phyloP scores from a whole-genome alignment of 2,888 invertebrate genomes.

The Pimpla rufipes region DNA sequence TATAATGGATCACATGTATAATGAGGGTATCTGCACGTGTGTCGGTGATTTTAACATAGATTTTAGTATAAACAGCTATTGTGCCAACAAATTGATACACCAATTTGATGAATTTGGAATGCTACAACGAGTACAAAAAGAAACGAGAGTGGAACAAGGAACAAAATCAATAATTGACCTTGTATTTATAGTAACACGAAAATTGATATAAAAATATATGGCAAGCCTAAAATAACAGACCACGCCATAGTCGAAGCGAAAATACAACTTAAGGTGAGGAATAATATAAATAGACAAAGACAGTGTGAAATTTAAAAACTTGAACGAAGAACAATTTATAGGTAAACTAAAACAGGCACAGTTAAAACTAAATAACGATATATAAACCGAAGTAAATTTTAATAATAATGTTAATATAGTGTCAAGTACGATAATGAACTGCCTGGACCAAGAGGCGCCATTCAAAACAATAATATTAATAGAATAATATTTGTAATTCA shows the following conservation, averaged over 20 bases:
- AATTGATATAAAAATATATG: not conserved
- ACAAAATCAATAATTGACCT: slow-evolving; percentile 48
- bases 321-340: too few relatives aligned
- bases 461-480: too few relatives aligned
- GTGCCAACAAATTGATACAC: too few relatives aligned
- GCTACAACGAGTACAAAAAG: too few relatives aligned
- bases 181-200: slow-evolving; percentile 46
- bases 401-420: too few relatives aligned
- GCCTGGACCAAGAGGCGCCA: slow-evolving; percentile 21
- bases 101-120: slow-evolving; percentile 42
- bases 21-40: too few relatives aligned
- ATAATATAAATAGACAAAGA: too few relatives aligned
- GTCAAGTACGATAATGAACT: not conserved
- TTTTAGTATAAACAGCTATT: too few relatives aligned
- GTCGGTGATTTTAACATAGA: too few relatives aligned
- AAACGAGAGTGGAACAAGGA: slow-evolving; percentile 48
- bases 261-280: not conserved
- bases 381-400: too few relatives aligned
- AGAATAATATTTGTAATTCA: too few relatives aligned
- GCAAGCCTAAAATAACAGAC: slow-evolving; percentile 33
- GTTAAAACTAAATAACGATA: not conserved
- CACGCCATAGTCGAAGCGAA: slow-evolving; percentile 25
- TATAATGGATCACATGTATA: too few relatives aligned
- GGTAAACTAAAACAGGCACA: not conserved
- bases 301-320: not conserved